Conservation (phyloP, 2,888 invertebrate species). For the Pachydiplax longipennis region DNA sequence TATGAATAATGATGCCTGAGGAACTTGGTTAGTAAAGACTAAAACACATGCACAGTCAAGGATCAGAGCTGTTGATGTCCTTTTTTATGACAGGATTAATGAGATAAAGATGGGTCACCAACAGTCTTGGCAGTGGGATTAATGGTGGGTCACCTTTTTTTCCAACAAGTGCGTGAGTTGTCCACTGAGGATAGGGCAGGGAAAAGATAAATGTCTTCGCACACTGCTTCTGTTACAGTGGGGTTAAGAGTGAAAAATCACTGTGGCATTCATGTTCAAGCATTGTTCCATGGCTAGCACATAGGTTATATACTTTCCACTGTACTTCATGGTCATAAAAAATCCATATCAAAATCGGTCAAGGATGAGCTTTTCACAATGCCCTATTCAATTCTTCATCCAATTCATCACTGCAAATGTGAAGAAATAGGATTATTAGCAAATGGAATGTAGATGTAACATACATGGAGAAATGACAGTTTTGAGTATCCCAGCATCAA, state of each 20-base stretch:
- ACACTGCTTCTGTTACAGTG: conserved; percentile 14
- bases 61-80: conserved; percentile 21
- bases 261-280: conserved; percentile 34
- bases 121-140: conserved; percentile 35
- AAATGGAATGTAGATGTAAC: too few species aligned
- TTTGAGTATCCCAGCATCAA: too few species aligned
- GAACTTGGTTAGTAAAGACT: conserved; percentile 34
- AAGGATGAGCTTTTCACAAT: conserved; percentile 32
- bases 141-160: conserved; percentile 8
- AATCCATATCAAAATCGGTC: conserved; percentile 35
- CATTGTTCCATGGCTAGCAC: conserved; percentile 40
- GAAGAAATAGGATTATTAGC: background rate
- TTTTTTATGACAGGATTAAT: background rate
- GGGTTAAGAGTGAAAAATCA: conserved; percentile 9
- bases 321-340: conserved; percentile 34
- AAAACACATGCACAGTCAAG: conserved; percentile 30
- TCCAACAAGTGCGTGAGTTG: background rate
- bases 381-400: conserved; percentile 18
- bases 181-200: conserved; percentile 9
- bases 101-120: conserved; percentile 19
- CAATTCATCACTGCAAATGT: background rate
- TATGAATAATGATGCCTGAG: conserved; percentile 31
- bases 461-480: too few species aligned
- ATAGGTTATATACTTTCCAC: conserved; percentile 26
- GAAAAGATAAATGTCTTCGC: background rate